Base-by-base conservation (phyloP, 2,888 invertebrate species). In the Melanargia galathea region DNA sequence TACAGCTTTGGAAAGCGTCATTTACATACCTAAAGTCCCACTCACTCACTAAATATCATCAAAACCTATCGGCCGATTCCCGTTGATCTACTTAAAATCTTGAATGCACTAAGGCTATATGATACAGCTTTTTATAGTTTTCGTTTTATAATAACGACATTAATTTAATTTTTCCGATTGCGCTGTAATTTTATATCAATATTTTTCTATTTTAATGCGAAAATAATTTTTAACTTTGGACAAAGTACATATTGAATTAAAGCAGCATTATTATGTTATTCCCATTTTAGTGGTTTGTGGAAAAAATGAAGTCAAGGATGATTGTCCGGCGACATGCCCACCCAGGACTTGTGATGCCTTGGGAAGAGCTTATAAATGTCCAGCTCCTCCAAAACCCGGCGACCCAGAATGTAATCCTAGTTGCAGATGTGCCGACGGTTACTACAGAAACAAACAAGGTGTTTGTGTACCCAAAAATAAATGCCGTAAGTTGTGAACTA, bases 391-490 rank as follows among this genome's bases (percentile, higher is more conserved):
- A 16, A 13, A 54, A 57, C 49, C 51, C 6, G 66, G 66, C 45
- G 63, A 66, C 45, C 22, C 43, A 46, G 26, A 54, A 16, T 69
- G 69, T 52, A 33, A 62, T 26, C 60, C 62, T 1, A 26, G 46
- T 18, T 69, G 69, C 22, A 62, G 66, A 18, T 70, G 70, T 20
- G 61, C 38, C 4, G 46, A 65, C 18, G 61, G 59, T 11, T 66
- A 51, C 40, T 66, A 64, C 13, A 65, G 51, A 46, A 63, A 70
- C 24, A 35, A 57, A 16, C 26, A 40, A 1, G 63, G 63, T 1
- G 55, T 58, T 66, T 51, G 67, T 70, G 71, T 73, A 8, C 67
- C 70, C 22, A 58, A 61, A 61, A 49, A 70, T 6, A 7, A 63
- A 48, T 70, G 69, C 33, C 62, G 69, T 58, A 46, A 58, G 58